Evolutionary conservation across 2,797 vertebrate species (phyloP).

Genomic region (Trachurus trachurus): DNA sequence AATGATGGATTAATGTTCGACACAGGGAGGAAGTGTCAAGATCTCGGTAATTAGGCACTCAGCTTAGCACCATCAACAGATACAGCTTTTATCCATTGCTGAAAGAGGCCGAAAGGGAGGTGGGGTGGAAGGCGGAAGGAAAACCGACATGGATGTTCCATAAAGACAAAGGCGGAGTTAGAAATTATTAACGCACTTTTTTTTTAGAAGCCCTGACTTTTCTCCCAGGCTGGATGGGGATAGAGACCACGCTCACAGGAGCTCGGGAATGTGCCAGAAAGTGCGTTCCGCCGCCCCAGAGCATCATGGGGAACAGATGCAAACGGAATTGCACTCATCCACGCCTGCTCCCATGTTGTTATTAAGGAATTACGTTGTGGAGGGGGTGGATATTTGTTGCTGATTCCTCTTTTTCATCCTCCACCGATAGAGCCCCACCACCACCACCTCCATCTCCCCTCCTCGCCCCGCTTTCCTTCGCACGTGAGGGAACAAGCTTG

Average conservation of each 20-base stretch:
- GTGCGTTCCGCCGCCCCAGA: slow-evolving; percentile 27
- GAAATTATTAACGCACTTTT: slow-evolving; percentile 50
- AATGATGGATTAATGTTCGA: slow-evolving; percentile 85
- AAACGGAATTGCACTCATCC: slow-evolving; percentile 49
- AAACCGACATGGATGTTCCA: slow-evolving; percentile 43
- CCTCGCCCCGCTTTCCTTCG: not conserved
- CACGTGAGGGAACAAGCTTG: slow-evolving; percentile 16
- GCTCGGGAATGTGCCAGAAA: slow-evolving; percentile 13
- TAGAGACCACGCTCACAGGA: slow-evolving; percentile 25
- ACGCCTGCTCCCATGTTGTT: slow-evolving; percentile 37
- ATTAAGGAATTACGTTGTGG: slow-evolving; percentile 66
- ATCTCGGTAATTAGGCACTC: slow-evolving; percentile 86
- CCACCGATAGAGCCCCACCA: not conserved
- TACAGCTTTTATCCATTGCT: slow-evolving; percentile 58
- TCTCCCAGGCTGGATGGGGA: slow-evolving; percentile 22
- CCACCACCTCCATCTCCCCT: not conserved
- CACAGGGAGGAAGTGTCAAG: slow-evolving; percentile 81
- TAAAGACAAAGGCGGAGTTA: slow-evolving; percentile 47
- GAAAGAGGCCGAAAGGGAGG: slow-evolving; percentile 19
- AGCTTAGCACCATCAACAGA: slow-evolving; percentile 71
- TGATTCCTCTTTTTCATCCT: slow-evolving; percentile 53
- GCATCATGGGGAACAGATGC: slow-evolving; percentile 60
- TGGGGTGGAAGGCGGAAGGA: not conserved
- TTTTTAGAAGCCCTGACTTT: slow-evolving; percentile 26
- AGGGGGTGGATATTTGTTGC: slow-evolving; percentile 54